Percentiles rank a stretch among this genome's conserved stretches.
Conservation (phyloP, 2,113 vertebrate genomes). For the Psophia crepitans region DNA sequence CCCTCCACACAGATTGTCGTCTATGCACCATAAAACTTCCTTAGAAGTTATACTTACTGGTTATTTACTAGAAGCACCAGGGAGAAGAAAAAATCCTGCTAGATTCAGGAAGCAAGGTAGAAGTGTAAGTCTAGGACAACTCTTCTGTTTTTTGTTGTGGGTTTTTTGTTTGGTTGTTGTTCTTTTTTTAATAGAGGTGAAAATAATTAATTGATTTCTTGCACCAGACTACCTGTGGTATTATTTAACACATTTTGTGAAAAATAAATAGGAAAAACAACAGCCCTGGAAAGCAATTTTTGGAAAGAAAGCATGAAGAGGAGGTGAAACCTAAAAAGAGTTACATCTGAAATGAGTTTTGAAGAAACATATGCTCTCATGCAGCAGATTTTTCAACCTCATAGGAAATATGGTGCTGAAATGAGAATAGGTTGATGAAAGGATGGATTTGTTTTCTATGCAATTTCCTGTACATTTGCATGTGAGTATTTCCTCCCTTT, state of each 20-base stretch:
- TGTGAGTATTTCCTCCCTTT: background rate
- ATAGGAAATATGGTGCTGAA: slow-evolving; percentile 54
- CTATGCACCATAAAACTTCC: background rate
- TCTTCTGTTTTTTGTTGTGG: background rate
- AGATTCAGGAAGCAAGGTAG: background rate
- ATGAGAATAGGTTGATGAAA: slow-evolving; percentile 55
- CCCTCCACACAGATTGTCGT: background rate
- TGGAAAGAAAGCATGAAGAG: slow-evolving; percentile 21
- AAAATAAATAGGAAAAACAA: slow-evolving; percentile 39
- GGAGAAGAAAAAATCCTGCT: background rate
- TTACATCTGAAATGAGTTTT: slow-evolving; percentile 59
- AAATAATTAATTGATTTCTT: background rate
- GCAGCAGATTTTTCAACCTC: slow-evolving; percentile 61
- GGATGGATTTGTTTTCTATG: slow-evolving; percentile 38
- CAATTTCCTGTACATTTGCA: slow-evolving; percentile 40
- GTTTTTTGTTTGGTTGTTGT: background rate
- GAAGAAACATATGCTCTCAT: slow-evolving; percentile 62
- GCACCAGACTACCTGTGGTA: background rate
- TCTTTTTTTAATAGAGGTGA: background rate
- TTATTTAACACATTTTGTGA: background rate
- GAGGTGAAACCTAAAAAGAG: slow-evolving; percentile 58
- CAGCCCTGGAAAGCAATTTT: slow-evolving; percentile 23
- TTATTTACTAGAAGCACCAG: background rate
- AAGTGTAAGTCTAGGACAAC: background rate
- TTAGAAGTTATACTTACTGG: background rate